Base-by-base conservation (phyloP, 2,797 vertebrate genomes). In the Rhinophrynus dorsalis region DNA sequence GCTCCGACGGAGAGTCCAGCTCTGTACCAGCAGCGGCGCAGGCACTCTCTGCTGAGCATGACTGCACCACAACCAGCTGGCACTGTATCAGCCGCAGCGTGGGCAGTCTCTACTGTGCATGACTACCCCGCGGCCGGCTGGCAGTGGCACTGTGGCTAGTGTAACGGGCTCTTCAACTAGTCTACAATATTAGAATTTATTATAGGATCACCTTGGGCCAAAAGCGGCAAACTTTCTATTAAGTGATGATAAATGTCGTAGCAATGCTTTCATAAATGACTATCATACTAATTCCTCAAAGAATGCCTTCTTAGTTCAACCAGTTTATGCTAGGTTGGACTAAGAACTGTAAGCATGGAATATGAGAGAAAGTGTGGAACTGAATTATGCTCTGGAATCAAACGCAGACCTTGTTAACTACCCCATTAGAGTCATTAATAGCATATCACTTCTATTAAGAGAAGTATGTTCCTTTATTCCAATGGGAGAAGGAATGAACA, bases 241-340 rank as follows among this genome's bases (percentile, higher is more conserved):
- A 21, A 20, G 5, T 29, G 18, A 30, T 33, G 44, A 35, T 29
- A 62, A 50, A 24, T 50, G 59, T 48, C 59, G 33, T 48, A 62
- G 42, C 59, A 62, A 50, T 21, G 26, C 13, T 5, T 32, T 61
- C 27, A 61, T 48, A 20, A 24, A 13, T 20, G 26, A 15, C 59
- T 33, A 35, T 10, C 45, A 47, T 21, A 23, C 15, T 50, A 26
- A 24, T 15, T 20, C 59, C 59, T 35, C 44, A 33, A 6, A 35
- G 8, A 11, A 55, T 55, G 5, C 3, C 21, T 50, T 3, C 47
- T 23, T 11, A 30, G 32, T 17, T 30, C n/a, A 15, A 27, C 23
- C 17, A 54, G n/a, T 54, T 30, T 15, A 54, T n/a, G 1, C 50
- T 2, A 32, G 7, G 3, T 42, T 42, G 40, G 44, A 23, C 5